Evolutionary conservation across 2,797 vertebrate genomes (phyloP).

Genomic region (Argyrosomus regius): DNA sequence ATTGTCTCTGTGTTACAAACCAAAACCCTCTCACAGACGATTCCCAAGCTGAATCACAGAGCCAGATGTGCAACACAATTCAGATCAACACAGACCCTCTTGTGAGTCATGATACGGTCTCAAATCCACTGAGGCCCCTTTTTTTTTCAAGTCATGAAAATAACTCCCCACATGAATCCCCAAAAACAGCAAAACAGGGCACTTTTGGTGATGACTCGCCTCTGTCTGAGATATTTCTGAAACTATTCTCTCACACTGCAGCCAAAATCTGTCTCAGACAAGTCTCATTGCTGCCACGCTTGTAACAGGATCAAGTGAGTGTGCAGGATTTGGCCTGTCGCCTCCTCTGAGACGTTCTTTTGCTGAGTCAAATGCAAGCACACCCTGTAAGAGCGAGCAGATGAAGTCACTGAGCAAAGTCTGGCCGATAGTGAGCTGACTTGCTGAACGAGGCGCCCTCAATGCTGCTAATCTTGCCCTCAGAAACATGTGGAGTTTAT

Average conservation of each 20-base stretch:
- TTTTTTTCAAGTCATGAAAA: slow-evolving; percentile 42
- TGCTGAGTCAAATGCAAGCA: slow-evolving; percentile 69
- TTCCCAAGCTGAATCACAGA: slow-evolving; percentile 60
- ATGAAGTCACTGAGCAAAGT: slow-evolving; percentile 71
- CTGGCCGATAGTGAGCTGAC: slow-evolving; percentile 45
- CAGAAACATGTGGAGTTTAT: slow-evolving; percentile 61
- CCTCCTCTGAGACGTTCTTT: slow-evolving; percentile 41
- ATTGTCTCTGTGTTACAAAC: slow-evolving; percentile 32
- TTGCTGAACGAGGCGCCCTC: slow-evolving; percentile 49
- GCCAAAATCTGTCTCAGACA: slow-evolving; percentile 40
- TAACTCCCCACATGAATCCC: slow-evolving; percentile 32
- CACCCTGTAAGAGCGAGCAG: slow-evolving; percentile 34
- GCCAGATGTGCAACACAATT: slow-evolving; percentile 59
- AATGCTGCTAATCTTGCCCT: slow-evolving; percentile 41
- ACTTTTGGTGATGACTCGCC: slow-evolving; percentile 63
- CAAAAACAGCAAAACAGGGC: slow-evolving; percentile 52
- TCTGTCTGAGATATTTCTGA: slow-evolving; percentile 45
- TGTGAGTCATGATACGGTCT: slow-evolving; percentile 59
- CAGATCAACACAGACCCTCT: slow-evolving; percentile 40
- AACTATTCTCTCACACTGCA: slow-evolving; percentile 34
- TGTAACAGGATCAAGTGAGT: slow-evolving; percentile 44
- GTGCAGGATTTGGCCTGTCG: slow-evolving; percentile 45
- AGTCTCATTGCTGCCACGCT: slow-evolving; percentile 16
- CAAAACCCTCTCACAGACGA: slow-evolving; percentile 32
- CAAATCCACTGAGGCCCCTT: slow-evolving; percentile 32